Percentiles rank a stretch among this genome's conserved stretches.
Conservation (phyloP, 2,113 vertebrate genomes). For the Mungos mungo region DNA sequence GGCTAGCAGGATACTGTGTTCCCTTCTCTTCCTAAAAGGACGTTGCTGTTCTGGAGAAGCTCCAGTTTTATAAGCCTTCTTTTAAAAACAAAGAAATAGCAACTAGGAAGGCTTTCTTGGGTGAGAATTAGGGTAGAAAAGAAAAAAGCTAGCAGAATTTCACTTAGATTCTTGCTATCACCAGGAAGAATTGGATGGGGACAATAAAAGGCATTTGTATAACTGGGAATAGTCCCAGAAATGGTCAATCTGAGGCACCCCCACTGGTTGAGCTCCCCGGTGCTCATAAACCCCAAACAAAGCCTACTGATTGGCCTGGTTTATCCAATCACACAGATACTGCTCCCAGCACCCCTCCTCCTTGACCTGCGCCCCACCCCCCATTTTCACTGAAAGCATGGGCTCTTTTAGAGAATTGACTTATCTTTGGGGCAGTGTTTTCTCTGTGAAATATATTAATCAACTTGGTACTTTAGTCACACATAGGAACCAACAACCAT, state of each 20-base stretch:
- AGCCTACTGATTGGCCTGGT: rapidly evolving
- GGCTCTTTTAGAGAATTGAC: not conserved
- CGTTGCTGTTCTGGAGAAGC: not conserved
- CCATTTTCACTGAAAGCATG: not conserved
- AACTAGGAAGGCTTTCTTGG: not conserved
- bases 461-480: not conserved
- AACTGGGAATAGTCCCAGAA: not conserved
- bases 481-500: not conserved
- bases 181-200: not conserved
- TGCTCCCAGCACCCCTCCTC: not conserved
- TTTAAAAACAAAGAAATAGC: not conserved
- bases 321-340: not conserved
- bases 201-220: not conserved
- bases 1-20: not conserved
- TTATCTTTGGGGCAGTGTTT: not conserved
- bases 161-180: not conserved
- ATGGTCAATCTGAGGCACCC: not conserved
- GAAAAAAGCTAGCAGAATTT: not conserved
- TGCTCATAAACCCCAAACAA: not conserved
- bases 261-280: not conserved
- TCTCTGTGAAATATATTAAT: not conserved
- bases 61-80: not conserved
- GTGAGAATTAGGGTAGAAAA: not conserved
- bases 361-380: rapidly evolving
- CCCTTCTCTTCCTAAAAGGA: not conserved